phyloP scores from a whole-genome alignment of 2,888 invertebrate genomes.

The Lumbricus terrestris region DNA sequence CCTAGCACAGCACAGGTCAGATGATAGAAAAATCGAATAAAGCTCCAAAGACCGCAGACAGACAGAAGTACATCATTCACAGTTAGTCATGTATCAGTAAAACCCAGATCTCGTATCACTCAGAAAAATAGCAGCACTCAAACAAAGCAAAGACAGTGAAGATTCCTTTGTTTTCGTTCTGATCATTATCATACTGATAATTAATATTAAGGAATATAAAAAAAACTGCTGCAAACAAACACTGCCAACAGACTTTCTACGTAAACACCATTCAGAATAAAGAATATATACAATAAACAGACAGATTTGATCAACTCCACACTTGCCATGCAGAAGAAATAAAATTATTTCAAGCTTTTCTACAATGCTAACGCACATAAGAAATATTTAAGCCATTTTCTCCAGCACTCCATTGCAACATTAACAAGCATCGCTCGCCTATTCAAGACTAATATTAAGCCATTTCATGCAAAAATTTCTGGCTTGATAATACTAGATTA shows the following conservation, averaged over 20 bases:
- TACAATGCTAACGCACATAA: background rate
- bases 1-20: background rate
- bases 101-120: background rate
- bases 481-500: background rate
- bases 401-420: background rate
- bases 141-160: background rate
- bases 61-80: background rate
- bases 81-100: background rate
- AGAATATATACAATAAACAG: background rate
- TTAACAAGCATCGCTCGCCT: background rate
- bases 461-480: background rate
- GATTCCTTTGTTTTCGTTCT: background rate
- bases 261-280: background rate
- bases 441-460: background rate
- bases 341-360: constrained; percentile 3
- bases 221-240: background rate
- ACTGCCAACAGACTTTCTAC: background rate
- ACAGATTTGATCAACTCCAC: background rate
- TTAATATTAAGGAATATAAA: too few species aligned
- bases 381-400: background rate
- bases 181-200: background rate
- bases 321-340: background rate
- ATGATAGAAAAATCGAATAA: too few species aligned
- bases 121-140: background rate
- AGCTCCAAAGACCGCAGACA: too few species aligned